A percentile compares a stretch with the other conserved stretches of the same genome.
phyloP scores from a whole-genome alignment of 1,140 invertebrate genomes.

The Tetramorium alpestre region DNA sequence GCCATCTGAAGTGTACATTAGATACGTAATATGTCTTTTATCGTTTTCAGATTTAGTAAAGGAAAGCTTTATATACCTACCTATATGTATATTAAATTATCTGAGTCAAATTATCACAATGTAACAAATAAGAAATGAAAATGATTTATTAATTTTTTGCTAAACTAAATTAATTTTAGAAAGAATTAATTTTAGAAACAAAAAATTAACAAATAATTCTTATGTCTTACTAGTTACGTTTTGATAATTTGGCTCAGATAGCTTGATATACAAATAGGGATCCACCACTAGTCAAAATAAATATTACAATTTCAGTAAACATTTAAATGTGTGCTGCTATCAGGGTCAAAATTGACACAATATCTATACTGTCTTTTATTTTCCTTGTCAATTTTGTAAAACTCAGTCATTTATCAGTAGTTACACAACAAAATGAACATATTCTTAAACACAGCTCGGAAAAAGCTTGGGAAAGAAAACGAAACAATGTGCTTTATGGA shows the following conservation, averaged over 20 bases:
- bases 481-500: conserved; percentile 39
- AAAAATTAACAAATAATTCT: too few relatives aligned
- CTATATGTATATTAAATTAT: too few relatives aligned
- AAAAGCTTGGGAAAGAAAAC: background rate
- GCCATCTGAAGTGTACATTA: conserved; percentile 9
- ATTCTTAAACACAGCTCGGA: background rate
- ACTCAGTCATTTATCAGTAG: background rate
- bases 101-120: too few relatives aligned
- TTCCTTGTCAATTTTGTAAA: conserved; percentile 6
- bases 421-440: conserved; percentile 14
- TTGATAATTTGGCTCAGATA: too few relatives aligned
- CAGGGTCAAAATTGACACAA: background rate
- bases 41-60: conserved; percentile 24
- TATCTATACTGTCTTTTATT: conserved; percentile 21
- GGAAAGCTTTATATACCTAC: too few relatives aligned
- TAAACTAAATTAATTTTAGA: too few relatives aligned
- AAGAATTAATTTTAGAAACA: too few relatives aligned
- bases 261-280: too few relatives aligned
- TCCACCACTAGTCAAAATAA: background rate
- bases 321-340: background rate
- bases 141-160: too few relatives aligned
- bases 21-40: conserved; percentile 23
- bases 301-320: background rate
- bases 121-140: too few relatives aligned
- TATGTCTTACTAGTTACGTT: too few relatives aligned